Evolutionary conservation across 2,113 vertebrate genomes (phyloP).

Genomic region (Butastur rufipennis): DNA sequence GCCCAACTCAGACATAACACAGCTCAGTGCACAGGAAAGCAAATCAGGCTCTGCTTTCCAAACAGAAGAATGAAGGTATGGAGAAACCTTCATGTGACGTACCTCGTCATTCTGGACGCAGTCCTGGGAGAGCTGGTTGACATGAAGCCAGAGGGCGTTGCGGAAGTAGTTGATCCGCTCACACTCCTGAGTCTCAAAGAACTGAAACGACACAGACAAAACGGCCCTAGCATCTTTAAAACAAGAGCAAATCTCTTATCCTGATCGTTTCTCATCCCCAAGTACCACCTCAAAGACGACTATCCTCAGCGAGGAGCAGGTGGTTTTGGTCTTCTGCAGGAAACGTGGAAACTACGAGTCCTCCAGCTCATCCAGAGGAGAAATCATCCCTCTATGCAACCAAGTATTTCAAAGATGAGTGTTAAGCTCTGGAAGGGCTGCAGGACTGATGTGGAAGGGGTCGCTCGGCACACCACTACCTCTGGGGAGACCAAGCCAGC

Average conservation of each 20-base stretch:
- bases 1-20: rapidly evolving
- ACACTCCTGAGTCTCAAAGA: constrained; percentile 86
- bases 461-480: rapidly evolving
- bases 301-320: not conserved
- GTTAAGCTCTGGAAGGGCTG: not conserved
- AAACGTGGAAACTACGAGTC: rapidly evolving
- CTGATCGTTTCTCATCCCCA: not conserved
- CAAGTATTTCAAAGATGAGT: not conserved
- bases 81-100: not conserved
- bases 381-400: not conserved
- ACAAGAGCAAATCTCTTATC: rapidly evolving
- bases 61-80: not conserved
- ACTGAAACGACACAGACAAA: constrained; percentile 65
- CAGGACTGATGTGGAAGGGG: not conserved
- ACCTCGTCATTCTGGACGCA: constrained; percentile 91
- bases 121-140: constrained; percentile 90
- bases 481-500: not conserved
- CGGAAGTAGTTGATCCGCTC: constrained; percentile 87
- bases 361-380: not conserved
- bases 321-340: not conserved
- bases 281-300: not conserved
- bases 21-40: not conserved
- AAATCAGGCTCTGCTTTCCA: not conserved
- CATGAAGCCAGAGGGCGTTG: constrained; percentile 88
- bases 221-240: not conserved